These are phyloP conservation scores for Aspidiotus rigidus DNA, from an alignment of 2,888 invertebrate genomes.

Conservation along the genomic window DNA sequence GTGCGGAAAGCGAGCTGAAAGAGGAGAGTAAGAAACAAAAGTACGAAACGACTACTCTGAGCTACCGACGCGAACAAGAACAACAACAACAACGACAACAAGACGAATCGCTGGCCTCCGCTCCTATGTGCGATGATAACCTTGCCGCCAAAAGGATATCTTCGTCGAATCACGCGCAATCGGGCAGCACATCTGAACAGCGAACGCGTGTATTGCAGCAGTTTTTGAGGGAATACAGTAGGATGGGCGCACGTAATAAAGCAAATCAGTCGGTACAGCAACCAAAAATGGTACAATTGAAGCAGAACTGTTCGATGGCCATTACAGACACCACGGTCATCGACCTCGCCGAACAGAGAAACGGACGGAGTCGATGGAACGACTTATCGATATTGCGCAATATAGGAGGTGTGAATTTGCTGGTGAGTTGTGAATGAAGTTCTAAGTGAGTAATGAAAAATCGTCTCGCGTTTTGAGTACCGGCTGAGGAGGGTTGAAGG, in stretches of 20 bases:
- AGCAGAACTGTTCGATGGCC: background rate
- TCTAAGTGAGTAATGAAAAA: no score
- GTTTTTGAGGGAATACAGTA: conserved; percentile 14
- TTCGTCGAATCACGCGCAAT: background rate
- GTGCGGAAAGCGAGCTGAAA: conserved; percentile 3
- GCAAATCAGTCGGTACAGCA: no score
- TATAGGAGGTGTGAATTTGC: conserved; percentile 1
- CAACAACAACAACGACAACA: background rate
- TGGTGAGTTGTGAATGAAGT: background rate
- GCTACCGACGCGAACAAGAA: background rate
- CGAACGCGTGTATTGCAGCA: conserved; percentile 16
- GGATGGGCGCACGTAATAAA: background rate
- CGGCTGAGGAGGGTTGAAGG: no score
- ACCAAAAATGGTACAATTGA: no score
- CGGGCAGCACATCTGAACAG: conserved; percentile 4
- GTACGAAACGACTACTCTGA: background rate
- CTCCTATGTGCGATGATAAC: background rate
- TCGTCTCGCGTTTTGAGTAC: no score
- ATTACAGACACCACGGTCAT: background rate
- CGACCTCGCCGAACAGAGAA: background rate
- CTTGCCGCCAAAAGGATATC: background rate
- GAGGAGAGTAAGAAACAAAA: background rate
- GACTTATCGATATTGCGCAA: background rate
- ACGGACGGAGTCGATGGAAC: background rate
- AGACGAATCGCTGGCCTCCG: background rate